phyloP scores from a whole-genome alignment of 2,888 invertebrate species.

The Eristalis tenax region DNA sequence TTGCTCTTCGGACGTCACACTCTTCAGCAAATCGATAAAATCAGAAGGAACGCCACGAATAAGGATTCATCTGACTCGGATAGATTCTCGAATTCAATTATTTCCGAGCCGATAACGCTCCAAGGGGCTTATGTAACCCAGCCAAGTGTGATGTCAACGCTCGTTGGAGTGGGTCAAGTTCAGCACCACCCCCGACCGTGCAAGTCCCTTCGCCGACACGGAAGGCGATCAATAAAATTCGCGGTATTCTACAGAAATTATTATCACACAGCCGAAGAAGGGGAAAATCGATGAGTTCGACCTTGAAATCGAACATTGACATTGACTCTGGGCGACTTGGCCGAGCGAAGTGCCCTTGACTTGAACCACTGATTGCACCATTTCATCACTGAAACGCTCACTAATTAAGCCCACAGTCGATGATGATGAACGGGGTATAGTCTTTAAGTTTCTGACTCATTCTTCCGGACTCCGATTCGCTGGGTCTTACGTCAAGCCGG shows the following conservation, averaged over 20 bases:
- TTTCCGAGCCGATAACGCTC: not conserved
- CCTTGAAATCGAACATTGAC: slow-evolving; percentile 53
- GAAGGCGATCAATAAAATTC: slow-evolving; percentile 19
- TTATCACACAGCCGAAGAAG: not conserved
- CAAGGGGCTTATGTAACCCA: slow-evolving; percentile 8
- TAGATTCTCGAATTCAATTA: not conserved
- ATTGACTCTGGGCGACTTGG: slow-evolving; percentile 17
- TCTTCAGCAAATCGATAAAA: too few relatives aligned
- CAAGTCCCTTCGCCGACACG: not conserved
- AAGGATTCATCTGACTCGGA: not conserved
- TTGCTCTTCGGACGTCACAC: too few relatives aligned
- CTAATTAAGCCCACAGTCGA: not conserved
- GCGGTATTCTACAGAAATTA: slow-evolving; percentile 18
- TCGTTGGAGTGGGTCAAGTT: slow-evolving; percentile 43
- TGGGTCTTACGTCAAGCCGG: not conserved
- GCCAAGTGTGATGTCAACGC: slow-evolving; percentile 26
- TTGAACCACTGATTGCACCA: not conserved
- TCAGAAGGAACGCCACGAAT: not conserved
- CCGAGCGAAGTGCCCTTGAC: not conserved
- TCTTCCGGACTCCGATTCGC: not conserved
- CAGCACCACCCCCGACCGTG: not conserved
- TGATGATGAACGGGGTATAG: not conserved
- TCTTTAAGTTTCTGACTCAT: not conserved
- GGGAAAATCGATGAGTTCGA: slow-evolving; percentile 37
- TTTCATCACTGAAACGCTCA: not conserved